Evolutionary conservation across 2,113 vertebrate genomes (phyloP), one percentile per base, ranked within the genome.

Genomic region (Rhagologus leucostigma): DNA sequence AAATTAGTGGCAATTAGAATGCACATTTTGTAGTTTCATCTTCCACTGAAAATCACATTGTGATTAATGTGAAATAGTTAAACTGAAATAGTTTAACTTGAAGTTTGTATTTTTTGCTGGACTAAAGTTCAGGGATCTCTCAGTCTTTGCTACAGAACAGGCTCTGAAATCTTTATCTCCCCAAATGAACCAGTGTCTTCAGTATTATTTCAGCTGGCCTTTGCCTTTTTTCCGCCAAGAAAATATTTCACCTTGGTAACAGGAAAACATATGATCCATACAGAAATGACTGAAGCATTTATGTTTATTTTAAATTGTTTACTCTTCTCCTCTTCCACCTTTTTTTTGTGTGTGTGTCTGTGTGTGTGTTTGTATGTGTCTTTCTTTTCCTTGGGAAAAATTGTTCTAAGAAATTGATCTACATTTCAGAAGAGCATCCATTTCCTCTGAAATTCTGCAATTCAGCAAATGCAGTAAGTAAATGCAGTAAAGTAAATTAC

Each of bases 341-440:
- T 32, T 11, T 27, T 26, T 26, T 44, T 21, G 62, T 30, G 12
- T 63, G 17, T 41, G 15, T 30, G 6, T 63, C 3, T 62, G 24
- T 62, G 62, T 30, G 21, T 35, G 56, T 23, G 17, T 62, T 2
- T 46, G 22, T 69, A 7, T 13, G 11, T 35, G 26, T 29, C 13
- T 7, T 3, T 32, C 16, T 56, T 20, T 15, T 7, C 0, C 3
- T 6, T 10, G 7, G 4, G 4, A 4, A 22, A 30, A 32, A 27
- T 10, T 49, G 11, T 55, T 81, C 14, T 42, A 35, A 71, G 16
- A 71, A 90, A 67, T 29, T 70, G 4, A n/a, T 80, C 37, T 64
- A 13, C 0, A 4, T 35, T 86, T 86, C 53, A 76, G 30, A 76
- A 85, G 63, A 89, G 1, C 16, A 55, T 46, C 12, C 3, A 10